A percentile compares a stretch with the other conserved stretches of the same genome.
phyloP scores from a whole-genome alignment of 92 coral and sea anemone genomes.

The Zoanthus sansibaricus region DNA sequence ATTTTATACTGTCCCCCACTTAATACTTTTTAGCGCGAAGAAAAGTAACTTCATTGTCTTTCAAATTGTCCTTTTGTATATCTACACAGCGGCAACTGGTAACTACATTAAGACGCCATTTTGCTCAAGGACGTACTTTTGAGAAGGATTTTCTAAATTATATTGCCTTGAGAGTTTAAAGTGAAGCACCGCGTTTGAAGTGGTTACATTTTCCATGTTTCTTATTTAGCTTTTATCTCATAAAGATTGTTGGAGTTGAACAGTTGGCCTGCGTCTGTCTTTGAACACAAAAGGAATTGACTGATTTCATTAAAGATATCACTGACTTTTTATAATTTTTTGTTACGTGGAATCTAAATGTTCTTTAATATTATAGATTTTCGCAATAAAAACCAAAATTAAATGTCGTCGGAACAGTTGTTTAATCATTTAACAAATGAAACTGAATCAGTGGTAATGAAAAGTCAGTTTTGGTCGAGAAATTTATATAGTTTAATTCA shows the following conservation, averaged over 20 bases:
- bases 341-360: background rate
- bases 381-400: too few species aligned
- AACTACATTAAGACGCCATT: background rate
- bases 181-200: background rate
- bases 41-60: constrained; percentile 9
- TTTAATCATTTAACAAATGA: too few species aligned
- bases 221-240: background rate
- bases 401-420: too few species aligned
- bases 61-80: constrained; percentile 5
- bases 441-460: too few species aligned
- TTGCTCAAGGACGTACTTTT: background rate
- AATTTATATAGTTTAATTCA: too few species aligned
- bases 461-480: too few species aligned
- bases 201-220: background rate
- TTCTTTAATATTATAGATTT: too few species aligned
- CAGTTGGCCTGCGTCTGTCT: constrained; percentile 1
- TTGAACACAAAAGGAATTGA: background rate
- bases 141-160: background rate
- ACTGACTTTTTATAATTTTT: background rate
- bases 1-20: background rate
- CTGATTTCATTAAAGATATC: background rate
- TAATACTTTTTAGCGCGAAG: background rate
- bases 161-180: background rate
- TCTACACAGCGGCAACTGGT: background rate
- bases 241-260: background rate